Conservation (phyloP, 2,797 vertebrate genomes). For the Lophotriccus pileatus region DNA sequence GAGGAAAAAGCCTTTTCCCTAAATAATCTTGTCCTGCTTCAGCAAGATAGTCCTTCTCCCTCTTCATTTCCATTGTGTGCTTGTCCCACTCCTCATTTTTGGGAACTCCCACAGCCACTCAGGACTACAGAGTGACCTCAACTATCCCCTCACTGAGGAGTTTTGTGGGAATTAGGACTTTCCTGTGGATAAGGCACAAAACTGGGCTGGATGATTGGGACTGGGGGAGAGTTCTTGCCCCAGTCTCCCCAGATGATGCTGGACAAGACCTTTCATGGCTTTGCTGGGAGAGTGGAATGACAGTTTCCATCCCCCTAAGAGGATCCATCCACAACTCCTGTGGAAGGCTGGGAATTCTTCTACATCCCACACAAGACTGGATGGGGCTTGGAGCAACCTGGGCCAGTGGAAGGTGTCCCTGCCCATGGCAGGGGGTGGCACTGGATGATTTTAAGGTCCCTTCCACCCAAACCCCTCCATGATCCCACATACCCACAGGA, state of each 20-base stretch:
- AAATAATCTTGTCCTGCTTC: background rate
- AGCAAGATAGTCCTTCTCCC: background rate
- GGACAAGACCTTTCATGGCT: background rate
- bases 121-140: background rate
- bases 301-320: background rate
- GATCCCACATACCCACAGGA: background rate
- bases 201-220: accelerated
- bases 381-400: background rate
- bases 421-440: background rate
- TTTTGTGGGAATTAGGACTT: background rate
- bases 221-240: background rate
- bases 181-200: background rate
- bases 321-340: background rate
- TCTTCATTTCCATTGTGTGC: background rate
- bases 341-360: background rate
- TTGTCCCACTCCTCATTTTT: background rate
- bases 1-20: background rate
- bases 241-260: accelerated
- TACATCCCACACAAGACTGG: background rate
- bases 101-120: background rate
- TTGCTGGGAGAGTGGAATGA: background rate
- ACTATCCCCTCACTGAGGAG: background rate
- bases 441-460: background rate
- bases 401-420: background rate
- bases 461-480: background rate